Evolutionary conservation across 2,113 vertebrate species (phyloP).

Genomic region (Salvelinus alpinus): DNA sequence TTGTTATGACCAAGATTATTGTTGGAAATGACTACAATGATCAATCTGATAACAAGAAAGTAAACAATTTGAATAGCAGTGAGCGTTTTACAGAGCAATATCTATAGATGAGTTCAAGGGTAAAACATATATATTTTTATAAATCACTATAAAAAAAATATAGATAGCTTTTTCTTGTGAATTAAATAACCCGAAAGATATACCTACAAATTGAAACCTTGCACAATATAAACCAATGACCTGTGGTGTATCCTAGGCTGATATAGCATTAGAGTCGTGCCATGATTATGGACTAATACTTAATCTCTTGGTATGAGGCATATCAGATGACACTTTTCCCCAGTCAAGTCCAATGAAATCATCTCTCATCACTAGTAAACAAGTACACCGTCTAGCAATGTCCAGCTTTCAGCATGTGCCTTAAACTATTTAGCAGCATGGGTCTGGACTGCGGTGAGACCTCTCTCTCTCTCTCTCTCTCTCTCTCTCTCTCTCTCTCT

Average conservation of each 20-base stretch:
- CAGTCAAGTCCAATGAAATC: constrained; percentile 63
- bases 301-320: constrained; percentile 78
- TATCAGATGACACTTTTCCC: constrained; percentile 71
- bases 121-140: too few species aligned
- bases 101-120: too few species aligned
- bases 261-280: constrained; percentile 82
- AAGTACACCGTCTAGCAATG: constrained; percentile 60
- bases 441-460: constrained; percentile 28
- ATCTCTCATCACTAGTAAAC: constrained; percentile 79
- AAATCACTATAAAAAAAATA: too few species aligned
- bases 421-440: constrained; percentile 45
- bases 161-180: background rate
- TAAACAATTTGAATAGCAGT: too few species aligned
- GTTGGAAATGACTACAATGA: too few species aligned
- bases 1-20: too few species aligned
- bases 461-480: background rate
- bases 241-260: constrained; percentile 32
- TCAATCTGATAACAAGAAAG: too few species aligned
- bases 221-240: too few species aligned
- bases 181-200: background rate
- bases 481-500: constrained; percentile 6
- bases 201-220: background rate
- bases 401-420: constrained; percentile 38
- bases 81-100: too few species aligned
- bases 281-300: constrained; percentile 87